A percentile compares a stretch with the other conserved stretches of the same genome.
These are phyloP conservation scores for Montipora sp. DNA, from an alignment of 64 coral and sea anemone genomes.

Conservation along the genomic window DNA sequence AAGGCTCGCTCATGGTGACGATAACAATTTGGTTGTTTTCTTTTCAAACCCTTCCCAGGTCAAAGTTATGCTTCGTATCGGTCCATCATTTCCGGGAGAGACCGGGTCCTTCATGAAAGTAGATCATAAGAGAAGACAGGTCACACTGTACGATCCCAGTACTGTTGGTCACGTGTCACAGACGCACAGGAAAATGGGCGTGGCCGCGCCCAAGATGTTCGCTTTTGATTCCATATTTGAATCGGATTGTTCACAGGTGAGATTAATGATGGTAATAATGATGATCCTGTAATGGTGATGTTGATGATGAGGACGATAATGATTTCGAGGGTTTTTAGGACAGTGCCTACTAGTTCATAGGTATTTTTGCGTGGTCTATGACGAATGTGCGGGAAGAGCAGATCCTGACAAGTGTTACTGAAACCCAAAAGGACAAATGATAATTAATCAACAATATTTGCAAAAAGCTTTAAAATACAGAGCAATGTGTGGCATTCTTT, in stretches of 20 bases:
- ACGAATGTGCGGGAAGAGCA: too few species aligned
- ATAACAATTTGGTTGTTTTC: not conserved
- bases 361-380: too few species aligned
- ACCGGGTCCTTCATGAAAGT: slow-evolving; percentile 96
- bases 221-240: slow-evolving; percentile 97
- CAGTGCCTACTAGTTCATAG: too few species aligned
- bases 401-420: too few species aligned
- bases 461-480: too few species aligned
- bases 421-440: too few species aligned
- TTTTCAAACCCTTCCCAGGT: slow-evolving; percentile 57
- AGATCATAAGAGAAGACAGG: slow-evolving; percentile 87
- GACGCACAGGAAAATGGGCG: slow-evolving; percentile 90
- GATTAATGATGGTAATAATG: not conserved
- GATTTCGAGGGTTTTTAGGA: too few species aligned
- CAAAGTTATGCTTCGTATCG: slow-evolving; percentile 92
- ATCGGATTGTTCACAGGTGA: slow-evolving; percentile 80
- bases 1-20: too few species aligned
- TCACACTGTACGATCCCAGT: slow-evolving; percentile 95
- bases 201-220: slow-evolving; percentile 99
- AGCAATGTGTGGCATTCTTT: too few species aligned
- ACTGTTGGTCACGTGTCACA: slow-evolving; percentile 95
- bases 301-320: too few species aligned
- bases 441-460: too few species aligned
- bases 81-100: slow-evolving; percentile 96
- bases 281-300: too few species aligned